Percentiles rank a stretch among this genome's conserved stretches.
phyloP scores from a whole-genome alignment of 2,113 vertebrate species.

The Thryonomys swinderianus region DNA sequence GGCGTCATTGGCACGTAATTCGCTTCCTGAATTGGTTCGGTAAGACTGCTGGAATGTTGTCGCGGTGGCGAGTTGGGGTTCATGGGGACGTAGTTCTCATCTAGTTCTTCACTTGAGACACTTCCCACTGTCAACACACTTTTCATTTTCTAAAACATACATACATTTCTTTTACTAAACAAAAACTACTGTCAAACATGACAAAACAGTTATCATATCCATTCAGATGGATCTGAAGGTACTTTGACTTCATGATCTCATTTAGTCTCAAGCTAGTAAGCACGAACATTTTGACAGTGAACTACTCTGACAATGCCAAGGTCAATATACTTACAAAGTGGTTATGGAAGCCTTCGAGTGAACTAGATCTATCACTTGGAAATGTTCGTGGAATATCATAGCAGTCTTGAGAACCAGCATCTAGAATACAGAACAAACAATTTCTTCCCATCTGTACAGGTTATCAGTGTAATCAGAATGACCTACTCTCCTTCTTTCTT shows the following conservation, averaged over 20 bases:
- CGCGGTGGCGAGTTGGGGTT: conserved; percentile 97
- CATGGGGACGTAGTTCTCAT: conserved; percentile 99
- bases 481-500: neutral
- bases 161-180: conserved; percentile 83
- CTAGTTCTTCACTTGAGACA: conserved; percentile 94
- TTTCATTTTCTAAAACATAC: conserved; percentile 95
- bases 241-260: conserved; percentile 23
- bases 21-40: conserved; percentile 94
- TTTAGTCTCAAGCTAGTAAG: neutral
- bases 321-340: conserved; percentile 94
- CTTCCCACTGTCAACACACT: conserved; percentile 93
- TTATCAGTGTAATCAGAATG: neutral
- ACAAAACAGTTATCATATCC: conserved; percentile 72
- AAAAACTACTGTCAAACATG: conserved; percentile 71
- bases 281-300: neutral
- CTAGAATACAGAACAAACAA: conserved; percentile 85
- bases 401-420: conserved; percentile 97
- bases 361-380: conserved; percentile 94
- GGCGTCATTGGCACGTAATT: conserved; percentile 99
- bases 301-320: neutral
- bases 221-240: neutral
- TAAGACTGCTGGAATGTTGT: conserved; percentile 94
- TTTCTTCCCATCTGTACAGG: neutral
- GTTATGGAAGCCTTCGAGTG: conserved; percentile 96
- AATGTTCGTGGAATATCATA: conserved; percentile 98